Base-by-base conservation (phyloP, 2,113 vertebrate species). In the Eclectus roratus region DNA sequence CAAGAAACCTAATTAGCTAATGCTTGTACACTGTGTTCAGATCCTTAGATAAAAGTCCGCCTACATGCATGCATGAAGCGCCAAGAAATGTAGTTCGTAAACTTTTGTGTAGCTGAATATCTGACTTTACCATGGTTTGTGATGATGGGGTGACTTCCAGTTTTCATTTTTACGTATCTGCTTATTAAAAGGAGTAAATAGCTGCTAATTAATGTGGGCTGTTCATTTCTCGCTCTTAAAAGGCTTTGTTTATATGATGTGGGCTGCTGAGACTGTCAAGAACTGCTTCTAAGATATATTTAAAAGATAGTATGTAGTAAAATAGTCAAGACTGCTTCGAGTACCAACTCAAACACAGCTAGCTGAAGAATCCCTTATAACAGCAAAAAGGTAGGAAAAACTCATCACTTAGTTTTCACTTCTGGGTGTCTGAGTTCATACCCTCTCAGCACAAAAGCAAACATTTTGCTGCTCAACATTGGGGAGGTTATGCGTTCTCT, bases 1-100 rank as follows among this genome's bases (percentile, higher is more conserved):
- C 63, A 88, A 84, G 77, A 49, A 80, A 96, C 92, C 80, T 72
- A 80, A 96, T 96, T 95, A 95, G 78, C 70, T 89, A 69, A 72
- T 81, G 69, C 70, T 94, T 63, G 43, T 64, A 24, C 33, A 5
- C 10, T 23, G 24, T n/a, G 44, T 65, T 96, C 52, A 93, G 80
- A 89, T 89, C 65, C 78, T 53, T 49, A 76, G 70, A 92, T 94
- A 58, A 89, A 92, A 89, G 65, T 41, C 61, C 1, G 1, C 73
- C 79, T 49, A 13, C 41, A 2, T 18, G 23, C 23, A 13, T 21
- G 47, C 35, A 15, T 35, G 6, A 93, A 91, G 66, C 53, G 52
- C 72, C 49, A 74, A 28, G 52, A 56, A 81, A 13, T 35, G 25
- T 0, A 49, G 69, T 55, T 83, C 50, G 60, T 24, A 81, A 88